Evolutionary conservation across 1,140 invertebrate species (phyloP).

Genomic region (Drosophila bipectinata): DNA sequence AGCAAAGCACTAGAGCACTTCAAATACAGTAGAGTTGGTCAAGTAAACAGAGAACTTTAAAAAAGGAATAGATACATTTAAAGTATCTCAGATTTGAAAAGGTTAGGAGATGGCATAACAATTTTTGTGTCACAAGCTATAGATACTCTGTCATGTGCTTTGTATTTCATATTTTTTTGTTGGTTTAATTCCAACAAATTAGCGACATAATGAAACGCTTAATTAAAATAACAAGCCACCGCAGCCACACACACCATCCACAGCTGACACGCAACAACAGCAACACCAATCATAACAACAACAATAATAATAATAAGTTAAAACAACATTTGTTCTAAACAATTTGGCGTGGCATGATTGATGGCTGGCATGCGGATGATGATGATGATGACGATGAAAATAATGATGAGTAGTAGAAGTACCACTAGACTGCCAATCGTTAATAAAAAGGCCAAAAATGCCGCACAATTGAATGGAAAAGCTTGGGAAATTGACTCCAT

Average conservation of each 20-base stretch:
- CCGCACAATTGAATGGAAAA: conserved; percentile 42
- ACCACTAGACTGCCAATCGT: conserved; percentile 27
- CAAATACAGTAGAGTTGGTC: too few relatives aligned
- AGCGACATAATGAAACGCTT: conserved; percentile 75
- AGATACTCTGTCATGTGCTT: conserved; percentile 29
- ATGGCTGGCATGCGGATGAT: conserved; percentile 43
- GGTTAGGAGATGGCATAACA: neutral
- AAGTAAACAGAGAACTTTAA: too few relatives aligned
- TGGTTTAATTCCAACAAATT: conserved; percentile 69
- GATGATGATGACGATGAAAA: conserved; percentile 16
- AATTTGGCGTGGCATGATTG: conserved; percentile 63
- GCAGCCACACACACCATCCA: conserved; percentile 38
- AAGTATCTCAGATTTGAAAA: conserved; percentile 1
- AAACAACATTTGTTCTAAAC: conserved; percentile 63
- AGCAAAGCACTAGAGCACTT: neutral
- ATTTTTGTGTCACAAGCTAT: conserved; percentile 22
- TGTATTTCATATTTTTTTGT: neutral
- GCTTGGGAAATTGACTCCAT: conserved; percentile 26
- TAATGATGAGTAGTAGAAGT: conserved; percentile 29
- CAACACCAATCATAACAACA: conserved; percentile 38
- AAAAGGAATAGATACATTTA: too few relatives aligned
- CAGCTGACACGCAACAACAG: conserved; percentile 69
- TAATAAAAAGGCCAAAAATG: conserved; percentile 60
- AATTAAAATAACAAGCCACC: conserved; percentile 77
- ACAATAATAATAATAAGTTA: conserved; percentile 43